phyloP scores from a whole-genome alignment of 2,888 invertebrate genomes.

The Sinohyriopsis cumingii region DNA sequence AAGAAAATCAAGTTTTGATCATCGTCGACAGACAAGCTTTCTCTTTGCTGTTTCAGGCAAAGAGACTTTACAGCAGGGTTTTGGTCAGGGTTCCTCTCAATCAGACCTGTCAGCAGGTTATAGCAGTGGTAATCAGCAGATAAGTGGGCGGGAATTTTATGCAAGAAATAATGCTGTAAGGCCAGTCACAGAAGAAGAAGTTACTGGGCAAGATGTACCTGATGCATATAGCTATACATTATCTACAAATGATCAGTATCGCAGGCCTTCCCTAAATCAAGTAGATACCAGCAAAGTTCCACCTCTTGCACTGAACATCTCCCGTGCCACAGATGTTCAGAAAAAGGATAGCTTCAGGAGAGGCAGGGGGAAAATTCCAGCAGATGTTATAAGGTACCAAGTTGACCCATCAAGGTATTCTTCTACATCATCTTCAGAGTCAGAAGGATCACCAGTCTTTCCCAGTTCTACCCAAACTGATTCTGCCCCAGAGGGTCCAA shows the following conservation, averaged over 20 bases:
- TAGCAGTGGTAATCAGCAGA: too few relatives aligned
- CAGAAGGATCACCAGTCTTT: constrained; percentile 25
- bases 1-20: constrained; percentile 46
- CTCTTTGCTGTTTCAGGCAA: constrained; percentile 61
- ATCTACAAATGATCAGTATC: constrained; percentile 60
- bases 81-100: constrained; percentile 2
- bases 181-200: constrained; percentile 9
- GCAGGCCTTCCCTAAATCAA: constrained; percentile 51
- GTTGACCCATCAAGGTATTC: constrained; percentile 34
- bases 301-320: constrained; percentile 43
- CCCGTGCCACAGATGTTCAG: constrained; percentile 44
- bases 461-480: constrained; percentile 9
- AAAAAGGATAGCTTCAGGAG: constrained; percentile 62
- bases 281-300: constrained; percentile 44
- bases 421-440: constrained; percentile 44
- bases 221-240: constrained; percentile 61
- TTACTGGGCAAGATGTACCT: constrained; percentile 27
- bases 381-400: constrained; percentile 62
- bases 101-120: not conserved
- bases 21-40: constrained; percentile 66
- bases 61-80: constrained; percentile 13
- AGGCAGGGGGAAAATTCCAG: constrained; percentile 48
- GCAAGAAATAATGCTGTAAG: not conserved
- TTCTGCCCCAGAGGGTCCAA: constrained; percentile 17
- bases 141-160: too few relatives aligned